Base-by-base conservation (phyloP, 1,140 invertebrate species). In the Ericerus pela region DNA sequence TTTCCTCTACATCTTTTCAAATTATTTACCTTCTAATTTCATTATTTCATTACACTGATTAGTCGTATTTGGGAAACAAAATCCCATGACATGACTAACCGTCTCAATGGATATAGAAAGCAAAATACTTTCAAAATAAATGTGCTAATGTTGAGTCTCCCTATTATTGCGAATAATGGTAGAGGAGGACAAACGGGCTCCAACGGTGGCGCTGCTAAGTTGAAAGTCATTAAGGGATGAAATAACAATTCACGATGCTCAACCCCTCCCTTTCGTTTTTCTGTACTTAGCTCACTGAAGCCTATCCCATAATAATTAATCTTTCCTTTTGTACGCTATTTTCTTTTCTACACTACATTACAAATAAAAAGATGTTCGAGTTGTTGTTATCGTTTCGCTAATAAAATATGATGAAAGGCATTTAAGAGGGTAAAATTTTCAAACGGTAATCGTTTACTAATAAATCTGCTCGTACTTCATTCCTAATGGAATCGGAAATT, bases 291-390 rank as follows among this genome's bases (percentile, higher is more conserved):
- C 41, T 47, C 41, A 47, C 41, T 47, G 41, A 47, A 47, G 41
- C 41, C 41, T 47, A 47, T 47, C 41, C 41, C 41, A 47, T 47
- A 47, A 47, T 47, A 47, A 47, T 47, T 47, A 47, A 47, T 47
- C 41, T 47, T 47, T 47, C 41, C 41, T 47, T 47, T 47, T 47
- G 41, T 22, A 47, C 41, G 41, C 41, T 47, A 47, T 47, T 47
- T 47, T 47, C 41, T 47, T 47, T n/a, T 47, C 18, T 47, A 24
- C 41, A 47, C 41, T 22, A 47, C 41, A 47, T 47, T 47, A 47
- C 41, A 47, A 47, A 47, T 47, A 47, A 47, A 47, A 47, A 47
- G 41, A 47, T 47, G 41, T 47, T 47, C 41, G 41, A 47, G 41
- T 47, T 47, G 20, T 47, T 47, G 41, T 47, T 47, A 47, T 47